Evolutionary conservation across 2,888 invertebrate genomes (phyloP), one percentile per base, ranked within the genome.

Genomic region (Pseudoips prasinana): DNA sequence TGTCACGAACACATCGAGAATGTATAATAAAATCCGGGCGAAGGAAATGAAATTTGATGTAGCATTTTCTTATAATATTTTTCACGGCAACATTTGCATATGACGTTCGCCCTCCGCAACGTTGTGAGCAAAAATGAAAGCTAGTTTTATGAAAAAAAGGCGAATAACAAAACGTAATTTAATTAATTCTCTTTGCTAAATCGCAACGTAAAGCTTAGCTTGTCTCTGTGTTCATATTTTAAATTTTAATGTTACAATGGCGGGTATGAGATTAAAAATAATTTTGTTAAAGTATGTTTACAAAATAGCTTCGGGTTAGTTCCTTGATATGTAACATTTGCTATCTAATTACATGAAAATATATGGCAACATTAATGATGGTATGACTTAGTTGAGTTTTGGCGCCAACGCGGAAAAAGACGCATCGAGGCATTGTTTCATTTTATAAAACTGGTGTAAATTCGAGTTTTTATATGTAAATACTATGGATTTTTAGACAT

Each of bases 11-110:
- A 77, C 58, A 71, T 73, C 71, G 68, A 58, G 50, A 66, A 60
- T 60, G 62, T 63, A 73, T 74, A 73, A 79, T 74, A 72, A 74
- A 78, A 79, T 71, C 64, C 62, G 54, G 54, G 57, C 38, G 62
- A 51, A 65, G 68, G 68, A 75, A 75, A 76, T 73, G 66, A 71
- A 70, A 69, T 68, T 70, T 63, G 57, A 66, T 65, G 70, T 68
- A 60, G 60, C 64, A 65, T 69, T 74, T 75, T 71, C 66, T 74
- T 62, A 62, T 46, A 67, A 20, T 64, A 73, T 71, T 67, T 66
- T 60, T 47, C 57, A 51, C 52, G 50, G 46, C 44, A 59, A 57
- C 67, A 65, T 66, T 73, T 76, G 77, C 74, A 64, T 64, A 52
- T 76, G 79, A 78, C 80, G 73, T 70, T 59, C 50, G 50, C 45